Conservation (phyloP, 2,888 invertebrate species). For the Zygaena filipendulae region DNA sequence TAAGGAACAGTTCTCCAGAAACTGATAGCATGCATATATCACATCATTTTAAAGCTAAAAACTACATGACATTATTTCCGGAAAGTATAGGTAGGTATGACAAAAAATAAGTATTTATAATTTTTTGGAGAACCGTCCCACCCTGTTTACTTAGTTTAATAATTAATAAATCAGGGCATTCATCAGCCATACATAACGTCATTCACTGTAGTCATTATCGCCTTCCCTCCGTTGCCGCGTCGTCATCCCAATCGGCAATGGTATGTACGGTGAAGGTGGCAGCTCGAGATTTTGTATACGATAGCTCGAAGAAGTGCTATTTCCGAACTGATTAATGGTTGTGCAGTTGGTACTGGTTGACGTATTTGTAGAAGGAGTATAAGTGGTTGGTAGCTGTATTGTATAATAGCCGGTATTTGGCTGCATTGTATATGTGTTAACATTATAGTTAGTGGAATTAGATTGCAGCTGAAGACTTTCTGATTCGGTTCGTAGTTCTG, state of each 20-base stretch:
- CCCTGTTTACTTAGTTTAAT: slow-evolving; percentile 2
- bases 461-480: slow-evolving; percentile 2
- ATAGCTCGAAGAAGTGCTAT: slow-evolving; percentile 2
- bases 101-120: slow-evolving; percentile 2
- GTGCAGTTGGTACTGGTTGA: slow-evolving; percentile 2
- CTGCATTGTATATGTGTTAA: slow-evolving; percentile 2
- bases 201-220: no score
- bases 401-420: slow-evolving; percentile 2
- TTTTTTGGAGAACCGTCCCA: slow-evolving; percentile 2
- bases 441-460: slow-evolving; percentile 2
- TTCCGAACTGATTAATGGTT: slow-evolving; percentile 2
- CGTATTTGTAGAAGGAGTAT: slow-evolving; percentile 2
- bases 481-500: slow-evolving; percentile 2
- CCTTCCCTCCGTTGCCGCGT: no score
- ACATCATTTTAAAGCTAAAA: slow-evolving; percentile 3
- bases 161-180: slow-evolving; percentile 2
- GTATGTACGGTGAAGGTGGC: no score
- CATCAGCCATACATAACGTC: slow-evolving; percentile 2
- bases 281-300: no score
- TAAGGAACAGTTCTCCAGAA: slow-evolving; percentile 2
- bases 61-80: slow-evolving; percentile 3
- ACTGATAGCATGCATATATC: slow-evolving; percentile 3
- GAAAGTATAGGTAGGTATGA: slow-evolving; percentile 3
- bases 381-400: slow-evolving; percentile 2
- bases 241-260: no score